These are phyloP conservation scores for Hemiscyllium ocellatum DNA, from an alignment of 2,113 vertebrate genomes.

Conservation along the genomic window DNA sequence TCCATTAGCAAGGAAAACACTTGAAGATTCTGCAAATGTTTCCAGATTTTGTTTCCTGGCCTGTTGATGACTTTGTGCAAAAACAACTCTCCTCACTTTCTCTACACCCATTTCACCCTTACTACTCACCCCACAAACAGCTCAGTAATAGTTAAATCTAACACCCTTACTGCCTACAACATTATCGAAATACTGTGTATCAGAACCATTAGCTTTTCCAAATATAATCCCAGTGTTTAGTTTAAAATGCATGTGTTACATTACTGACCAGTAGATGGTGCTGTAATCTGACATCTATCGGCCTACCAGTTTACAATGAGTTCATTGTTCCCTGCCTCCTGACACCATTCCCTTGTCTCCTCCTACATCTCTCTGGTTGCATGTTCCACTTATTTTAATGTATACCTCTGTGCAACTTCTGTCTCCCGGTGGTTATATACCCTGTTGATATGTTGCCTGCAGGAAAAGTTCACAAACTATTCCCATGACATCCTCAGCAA, in stretches of 20 bases:
- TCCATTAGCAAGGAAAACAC: background rate
- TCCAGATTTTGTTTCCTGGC: background rate
- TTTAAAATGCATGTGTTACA: background rate
- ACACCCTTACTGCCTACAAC: background rate
- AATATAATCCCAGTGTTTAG: background rate
- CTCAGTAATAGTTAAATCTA: background rate
- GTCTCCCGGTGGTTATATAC: constrained; percentile 64
- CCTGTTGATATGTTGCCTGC: constrained; percentile 63
- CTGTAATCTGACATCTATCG: constrained; percentile 74
- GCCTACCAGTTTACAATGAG: constrained; percentile 60
- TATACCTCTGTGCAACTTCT: constrained; percentile 63
- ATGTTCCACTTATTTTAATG: constrained; percentile 74
- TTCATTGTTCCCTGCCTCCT: constrained; percentile 63
- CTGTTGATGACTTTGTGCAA: background rate
- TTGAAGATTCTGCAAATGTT: background rate
- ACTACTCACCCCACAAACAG: background rate
- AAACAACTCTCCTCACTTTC: background rate
- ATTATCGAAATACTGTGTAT: background rate
- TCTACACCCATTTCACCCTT: background rate
- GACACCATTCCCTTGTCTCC: constrained; percentile 52
- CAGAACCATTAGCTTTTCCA: background rate
- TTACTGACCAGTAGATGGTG: constrained; percentile 84
- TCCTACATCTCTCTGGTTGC: constrained; percentile 55
- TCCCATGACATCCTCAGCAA: constrained; percentile 69
- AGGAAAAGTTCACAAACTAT: constrained; percentile 59